Conservation (phyloP, 2,797 vertebrate species). For the Lophura swinhoii region DNA sequence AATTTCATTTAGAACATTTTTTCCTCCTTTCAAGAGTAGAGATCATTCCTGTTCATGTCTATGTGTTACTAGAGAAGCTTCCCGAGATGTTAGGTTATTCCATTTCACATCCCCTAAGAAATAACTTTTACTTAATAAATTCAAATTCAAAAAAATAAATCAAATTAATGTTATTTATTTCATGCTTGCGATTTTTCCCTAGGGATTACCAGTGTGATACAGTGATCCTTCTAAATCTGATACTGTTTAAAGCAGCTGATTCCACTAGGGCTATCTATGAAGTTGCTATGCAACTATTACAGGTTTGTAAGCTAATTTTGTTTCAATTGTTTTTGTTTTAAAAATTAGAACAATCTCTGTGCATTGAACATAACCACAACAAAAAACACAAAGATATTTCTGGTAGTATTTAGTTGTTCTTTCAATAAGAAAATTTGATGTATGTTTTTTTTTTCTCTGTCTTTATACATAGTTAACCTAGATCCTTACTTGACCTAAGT, state of each 20-base stretch:
- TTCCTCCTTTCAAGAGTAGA: background rate
- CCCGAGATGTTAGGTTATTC: background rate
- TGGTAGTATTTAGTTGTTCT: background rate
- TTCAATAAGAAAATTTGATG: background rate
- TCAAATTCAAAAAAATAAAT: background rate
- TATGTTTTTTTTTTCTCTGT: background rate
- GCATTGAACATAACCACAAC: background rate
- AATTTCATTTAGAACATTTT: background rate
- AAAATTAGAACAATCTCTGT: background rate
- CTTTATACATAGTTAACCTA: background rate
- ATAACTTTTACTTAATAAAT: background rate
- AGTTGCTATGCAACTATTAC: conserved; percentile 97
- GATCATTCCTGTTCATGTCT: background rate
- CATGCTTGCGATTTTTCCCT: conserved; percentile 42
- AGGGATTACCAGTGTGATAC: conserved; percentile 99
- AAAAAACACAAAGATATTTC: background rate
- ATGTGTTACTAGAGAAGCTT: background rate
- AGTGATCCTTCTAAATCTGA: conserved; percentile 97
- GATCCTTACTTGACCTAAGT: background rate
- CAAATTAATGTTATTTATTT: background rate
- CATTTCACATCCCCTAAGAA: background rate
- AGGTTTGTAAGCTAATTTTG: conserved; percentile 82
- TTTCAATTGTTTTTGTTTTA: background rate
- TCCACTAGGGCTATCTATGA: conserved; percentile 97
- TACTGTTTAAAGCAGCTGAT: conserved; percentile 98